phyloP scores from a whole-genome alignment of 2,797 vertebrate genomes.

The Artibeus jamaicensis region DNA sequence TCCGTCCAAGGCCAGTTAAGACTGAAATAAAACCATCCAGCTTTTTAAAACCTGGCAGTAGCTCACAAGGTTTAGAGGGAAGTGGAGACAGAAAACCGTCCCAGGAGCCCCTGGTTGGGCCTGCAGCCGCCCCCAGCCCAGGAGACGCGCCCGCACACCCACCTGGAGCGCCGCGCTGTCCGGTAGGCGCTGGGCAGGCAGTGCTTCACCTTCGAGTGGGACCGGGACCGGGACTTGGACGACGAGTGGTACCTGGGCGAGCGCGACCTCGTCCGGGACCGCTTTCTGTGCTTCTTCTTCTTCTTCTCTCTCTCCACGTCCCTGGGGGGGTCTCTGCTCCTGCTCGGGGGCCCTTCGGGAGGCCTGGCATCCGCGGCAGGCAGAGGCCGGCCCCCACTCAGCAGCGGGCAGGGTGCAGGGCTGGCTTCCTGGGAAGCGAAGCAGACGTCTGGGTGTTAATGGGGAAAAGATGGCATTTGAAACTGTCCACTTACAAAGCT shows the following conservation, averaged over 20 bases:
- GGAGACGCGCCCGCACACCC: slow-evolving; percentile 58
- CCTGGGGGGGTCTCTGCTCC: slow-evolving; percentile 82
- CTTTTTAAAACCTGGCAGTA: background rate
- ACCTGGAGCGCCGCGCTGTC: slow-evolving; percentile 92
- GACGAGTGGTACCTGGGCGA: slow-evolving; percentile 86
- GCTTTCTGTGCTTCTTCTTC: slow-evolving; percentile 95
- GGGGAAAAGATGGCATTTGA: background rate
- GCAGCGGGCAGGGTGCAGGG: slow-evolving; percentile 69
- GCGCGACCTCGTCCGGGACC: slow-evolving; percentile 89
- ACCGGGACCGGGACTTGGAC: slow-evolving; percentile 83
- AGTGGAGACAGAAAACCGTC: background rate
- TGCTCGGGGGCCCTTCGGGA: slow-evolving; percentile 80
- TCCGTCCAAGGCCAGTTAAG: background rate
- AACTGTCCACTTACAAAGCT: no score
- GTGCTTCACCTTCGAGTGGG: slow-evolving; percentile 91
- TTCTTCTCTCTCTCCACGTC: slow-evolving; percentile 91
- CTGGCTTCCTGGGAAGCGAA: slow-evolving; percentile 77
- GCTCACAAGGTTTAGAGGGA: background rate
- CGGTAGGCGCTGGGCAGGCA: slow-evolving; percentile 95
- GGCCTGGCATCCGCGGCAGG: slow-evolving; percentile 78
- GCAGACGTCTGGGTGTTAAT: background rate
- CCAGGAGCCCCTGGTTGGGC: no score
- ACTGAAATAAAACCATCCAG: background rate
- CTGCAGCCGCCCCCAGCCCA: background rate
- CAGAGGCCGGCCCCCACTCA: slow-evolving; percentile 78